Base-by-base conservation (phyloP, 2,113 vertebrate species). In the Apteryx owenii region DNA sequence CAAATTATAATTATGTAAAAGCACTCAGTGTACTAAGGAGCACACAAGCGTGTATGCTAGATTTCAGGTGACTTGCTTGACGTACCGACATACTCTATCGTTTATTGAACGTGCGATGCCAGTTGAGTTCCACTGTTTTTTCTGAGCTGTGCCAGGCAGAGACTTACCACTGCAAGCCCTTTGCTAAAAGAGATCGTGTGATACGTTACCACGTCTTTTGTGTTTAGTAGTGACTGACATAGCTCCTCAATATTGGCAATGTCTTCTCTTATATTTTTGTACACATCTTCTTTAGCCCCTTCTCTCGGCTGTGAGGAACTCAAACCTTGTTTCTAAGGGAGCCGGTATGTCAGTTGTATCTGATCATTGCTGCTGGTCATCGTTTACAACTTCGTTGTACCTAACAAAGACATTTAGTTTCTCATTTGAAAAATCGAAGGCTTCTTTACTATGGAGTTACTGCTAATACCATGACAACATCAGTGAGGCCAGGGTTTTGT, bases 331-430 rank as follows among this genome's bases (percentile, higher is more conserved):
- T 33, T 66, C 40, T 21, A 54, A 46, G 26, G 0, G 64, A 81
- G 58, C 44, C 33, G 53, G 70, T 7, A 23, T 75, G 78, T 96
- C 80, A 77, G 82, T 91, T 72, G 77, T 16, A 48, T 42, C 77
- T 46, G 73, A 5, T 85, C 73, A 58, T 66, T 31, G 78, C 48
- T 91, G 86, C 93, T 78, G 85, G 23, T 71, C 54, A 2, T 81
- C 89, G 79, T 90, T 82, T 83, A 53, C 76, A 80, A 64, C 88
- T 72, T 15, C 50, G 82, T 85, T 5, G 1, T 31, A 54, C 86
- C 81, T 46, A 89, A 95, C 85, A 91, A 95, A 96, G 93, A 75
- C 91, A 51, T 60, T 73, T 23, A 40, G 51, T 93, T 90, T 88
- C 87, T 68, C 5, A 0, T 54, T 48, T 72, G 40, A 85, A 9